phyloP scores from a whole-genome alignment of 2,113 vertebrate genomes.

The Phalacrocorax brasilianus region DNA sequence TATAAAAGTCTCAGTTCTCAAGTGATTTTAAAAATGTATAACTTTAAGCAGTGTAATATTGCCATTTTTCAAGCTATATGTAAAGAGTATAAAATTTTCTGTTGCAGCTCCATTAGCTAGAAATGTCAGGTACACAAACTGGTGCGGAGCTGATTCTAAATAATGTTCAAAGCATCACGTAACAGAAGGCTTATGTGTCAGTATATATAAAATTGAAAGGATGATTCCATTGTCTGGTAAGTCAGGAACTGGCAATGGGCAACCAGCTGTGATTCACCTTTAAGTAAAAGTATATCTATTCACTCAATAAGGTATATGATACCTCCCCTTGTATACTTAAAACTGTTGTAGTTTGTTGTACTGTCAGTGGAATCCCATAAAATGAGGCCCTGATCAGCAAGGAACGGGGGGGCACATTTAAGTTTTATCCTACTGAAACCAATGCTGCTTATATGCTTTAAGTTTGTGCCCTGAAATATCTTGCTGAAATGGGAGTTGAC shows the following conservation, averaged over 20 bases:
- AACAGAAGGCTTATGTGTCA: not conserved
- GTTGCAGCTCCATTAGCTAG: not conserved
- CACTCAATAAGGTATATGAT: not conserved
- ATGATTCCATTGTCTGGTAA: not conserved
- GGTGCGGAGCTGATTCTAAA: not conserved
- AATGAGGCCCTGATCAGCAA: not conserved
- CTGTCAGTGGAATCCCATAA: not conserved
- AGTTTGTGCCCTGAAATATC: not conserved
- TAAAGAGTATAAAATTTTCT: not conserved
- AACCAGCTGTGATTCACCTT: not conserved
- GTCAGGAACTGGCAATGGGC: not conserved
- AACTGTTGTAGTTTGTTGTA: not conserved
- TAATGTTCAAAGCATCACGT: not conserved
- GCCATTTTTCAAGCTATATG: not conserved
- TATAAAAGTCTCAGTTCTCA: slow-evolving; percentile 9
- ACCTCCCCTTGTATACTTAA: not conserved
- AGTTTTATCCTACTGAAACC: not conserved
- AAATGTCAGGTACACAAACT: not conserved
- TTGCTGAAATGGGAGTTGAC: not conserved
- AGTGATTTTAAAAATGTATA: not conserved
- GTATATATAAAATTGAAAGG: not conserved
- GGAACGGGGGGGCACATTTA: not conserved
- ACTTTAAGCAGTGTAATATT: not conserved
- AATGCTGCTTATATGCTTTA: not conserved
- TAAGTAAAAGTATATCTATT: not conserved